Base-by-base conservation (phyloP, 2,888 invertebrate species). In the Hydraecia micacea region DNA sequence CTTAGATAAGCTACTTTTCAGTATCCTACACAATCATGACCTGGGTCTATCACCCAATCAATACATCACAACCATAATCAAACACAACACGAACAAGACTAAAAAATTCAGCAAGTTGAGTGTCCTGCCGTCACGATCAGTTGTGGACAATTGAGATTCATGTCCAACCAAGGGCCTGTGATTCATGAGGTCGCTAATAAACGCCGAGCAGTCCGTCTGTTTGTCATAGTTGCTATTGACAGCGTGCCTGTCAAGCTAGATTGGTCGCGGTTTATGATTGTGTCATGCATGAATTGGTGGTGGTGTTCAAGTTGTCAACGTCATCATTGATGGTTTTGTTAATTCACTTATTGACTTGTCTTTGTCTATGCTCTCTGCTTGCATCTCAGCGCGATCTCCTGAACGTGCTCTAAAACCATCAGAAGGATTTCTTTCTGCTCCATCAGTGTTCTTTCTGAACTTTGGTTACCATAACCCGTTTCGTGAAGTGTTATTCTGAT, bases 211-310 rank as follows among this genome's bases (percentile, higher is more conserved):
- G 88, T 84, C 82, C 74, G 87, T 88, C 89, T 81, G 90, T 91
- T 89, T 90, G 91, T 91, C 91, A 91, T 89, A 89, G 89, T 90
- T 91, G 69, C 87, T 90, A 89, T 89, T 90, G 90, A 90, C 88
- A 88, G 83, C 82, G 36, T 65, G 71, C 77, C 69, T 84, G 88
- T 89, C 88, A 87, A 9, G 15, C 81, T 87, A 81, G 86, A 88
- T 88, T 88, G 88, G 77, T 70, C 71, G 81, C 75, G 73, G 80
- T 85, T 85, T 84, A 74, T 74, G 77, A 85, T 66, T 83, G 86
- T 84, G 86, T 84, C 86, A 86, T 78, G 67, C 6, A n/a, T 67
- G 79, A 84, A 84, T 83, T 84, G 86, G 83, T 73, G 81, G 73
- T 68, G n/a, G n/a, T 55, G 71, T 68, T 74, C 15, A 71, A 83